phyloP scores from a whole-genome alignment of 2,113 vertebrate genomes.

The Pluvialis apricaria region DNA sequence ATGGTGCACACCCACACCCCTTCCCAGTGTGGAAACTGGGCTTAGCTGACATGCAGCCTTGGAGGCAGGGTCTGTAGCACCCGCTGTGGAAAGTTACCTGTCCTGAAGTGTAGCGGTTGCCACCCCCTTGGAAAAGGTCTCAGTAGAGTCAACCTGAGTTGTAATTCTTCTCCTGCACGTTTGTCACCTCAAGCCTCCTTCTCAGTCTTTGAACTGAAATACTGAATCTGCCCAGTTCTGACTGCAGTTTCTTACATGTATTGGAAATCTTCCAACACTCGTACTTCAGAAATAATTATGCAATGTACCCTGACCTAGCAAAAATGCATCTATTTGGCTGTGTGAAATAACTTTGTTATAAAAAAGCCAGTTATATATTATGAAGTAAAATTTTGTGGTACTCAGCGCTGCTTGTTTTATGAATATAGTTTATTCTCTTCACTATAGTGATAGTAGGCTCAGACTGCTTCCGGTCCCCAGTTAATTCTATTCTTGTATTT shows the following conservation, averaged over 20 bases:
- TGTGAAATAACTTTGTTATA: background rate
- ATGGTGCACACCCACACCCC: background rate
- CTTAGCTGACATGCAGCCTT: background rate
- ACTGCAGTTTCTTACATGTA: background rate
- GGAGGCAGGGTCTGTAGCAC: background rate
- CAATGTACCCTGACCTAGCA: background rate
- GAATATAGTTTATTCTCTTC: background rate
- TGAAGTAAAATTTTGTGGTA: background rate
- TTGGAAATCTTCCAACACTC: background rate
- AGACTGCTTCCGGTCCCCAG: background rate
- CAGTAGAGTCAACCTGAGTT: background rate
- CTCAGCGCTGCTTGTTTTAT: background rate
- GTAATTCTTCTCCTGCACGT: background rate
- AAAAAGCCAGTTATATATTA: background rate
- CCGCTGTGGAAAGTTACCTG: background rate
- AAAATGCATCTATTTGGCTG: background rate
- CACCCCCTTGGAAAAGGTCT: background rate
- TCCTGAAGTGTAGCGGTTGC: background rate
- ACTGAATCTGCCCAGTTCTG: background rate
- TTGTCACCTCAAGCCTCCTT: background rate
- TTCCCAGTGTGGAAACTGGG: background rate
- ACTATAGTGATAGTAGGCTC: background rate
- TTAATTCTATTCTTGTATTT: background rate
- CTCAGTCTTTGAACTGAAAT: background rate
- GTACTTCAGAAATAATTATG: background rate